Base-by-base conservation (phyloP, 1,140 invertebrate genomes). In the Apis dorsata region DNA sequence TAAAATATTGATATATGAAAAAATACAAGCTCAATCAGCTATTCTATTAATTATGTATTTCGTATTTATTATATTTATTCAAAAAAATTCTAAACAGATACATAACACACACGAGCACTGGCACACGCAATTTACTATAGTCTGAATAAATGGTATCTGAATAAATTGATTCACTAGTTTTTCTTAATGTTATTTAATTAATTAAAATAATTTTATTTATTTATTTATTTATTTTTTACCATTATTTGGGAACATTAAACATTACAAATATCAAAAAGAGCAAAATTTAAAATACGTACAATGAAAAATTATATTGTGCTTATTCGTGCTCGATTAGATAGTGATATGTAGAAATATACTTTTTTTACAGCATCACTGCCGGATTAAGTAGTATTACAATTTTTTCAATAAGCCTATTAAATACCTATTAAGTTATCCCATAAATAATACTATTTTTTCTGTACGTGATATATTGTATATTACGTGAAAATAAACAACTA, bases 331-430 rank as follows among this genome's bases (percentile, higher is more conserved):
- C 68, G 70, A 79, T 79, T 76, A 87, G 70, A 76, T 44, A 66
- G 73, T n/a, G 62, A 72, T 81, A 81, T 66, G 60, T 83, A 81
- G 65, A 28, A 55, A 83, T 57, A 81, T 75, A 84, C 76, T 87
- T 76, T 57, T 87, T 81, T 78, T 76, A 84, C 63, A 86, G 86
- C 78, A 85, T 88, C 85, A 88, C 85, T 88, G 86, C 85, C 85
- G 85, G 82, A 86, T 88, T 88, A 84, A 88, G 70, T 84, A 83
- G 70, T 69, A 77, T 86, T 84, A 76, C 69, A 77, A 51, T 87
- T 24, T 57, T 71, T 76, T 65, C 51, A 65, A 75, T 60, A 44
- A 74, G 49, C 65, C 51, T 76, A 59, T 19, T 63, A 84, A 51
- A 80, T 84, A 44, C 34, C 5, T 44, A 44, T 44, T 44, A 44